phyloP scores from a whole-genome alignment of 2,888 invertebrate genomes.

The Amblyjoppa fuscipennis region DNA sequence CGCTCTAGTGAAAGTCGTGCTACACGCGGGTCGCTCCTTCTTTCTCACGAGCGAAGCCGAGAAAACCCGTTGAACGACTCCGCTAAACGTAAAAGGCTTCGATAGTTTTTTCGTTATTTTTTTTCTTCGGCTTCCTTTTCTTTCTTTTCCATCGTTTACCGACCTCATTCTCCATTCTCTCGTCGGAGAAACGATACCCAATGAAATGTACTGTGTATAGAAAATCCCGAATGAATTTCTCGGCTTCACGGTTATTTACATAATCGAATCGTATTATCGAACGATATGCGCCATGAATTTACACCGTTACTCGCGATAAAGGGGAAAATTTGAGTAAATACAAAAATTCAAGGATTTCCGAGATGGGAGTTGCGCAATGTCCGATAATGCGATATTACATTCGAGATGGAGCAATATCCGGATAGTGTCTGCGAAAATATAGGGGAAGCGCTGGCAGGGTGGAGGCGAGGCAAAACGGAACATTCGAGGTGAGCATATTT shows the following conservation, averaged over 20 bases:
- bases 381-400: constrained; percentile 41
- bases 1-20: constrained; percentile 52
- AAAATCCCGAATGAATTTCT: constrained; percentile 2
- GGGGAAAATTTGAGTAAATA: constrained; percentile 10
- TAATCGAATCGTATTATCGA: constrained; percentile 22
- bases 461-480: not conserved
- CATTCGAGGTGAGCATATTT: too few species aligned
- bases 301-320: constrained; percentile 12
- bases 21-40: constrained; percentile 36
- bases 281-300: constrained; percentile 32
- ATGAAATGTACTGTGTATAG: constrained; percentile 2
- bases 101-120: constrained; percentile 29
- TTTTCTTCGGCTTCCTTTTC: not conserved
- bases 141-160: constrained; percentile 9
- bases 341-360: constrained; percentile 33
- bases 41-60: constrained; percentile 33
- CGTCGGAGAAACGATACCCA: not conserved
- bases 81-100: constrained; percentile 39
- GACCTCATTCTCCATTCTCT: not conserved
- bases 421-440: constrained; percentile 26
- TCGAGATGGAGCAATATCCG: constrained; percentile 30
- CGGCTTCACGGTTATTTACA: constrained; percentile 7
- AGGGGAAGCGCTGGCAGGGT: constrained; percentile 25
- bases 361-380: not conserved
- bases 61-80: constrained; percentile 44